These are phyloP conservation scores for Engystomops pustulosus DNA, from an alignment of 2,113 vertebrate genomes.

Conservation along the genomic window DNA sequence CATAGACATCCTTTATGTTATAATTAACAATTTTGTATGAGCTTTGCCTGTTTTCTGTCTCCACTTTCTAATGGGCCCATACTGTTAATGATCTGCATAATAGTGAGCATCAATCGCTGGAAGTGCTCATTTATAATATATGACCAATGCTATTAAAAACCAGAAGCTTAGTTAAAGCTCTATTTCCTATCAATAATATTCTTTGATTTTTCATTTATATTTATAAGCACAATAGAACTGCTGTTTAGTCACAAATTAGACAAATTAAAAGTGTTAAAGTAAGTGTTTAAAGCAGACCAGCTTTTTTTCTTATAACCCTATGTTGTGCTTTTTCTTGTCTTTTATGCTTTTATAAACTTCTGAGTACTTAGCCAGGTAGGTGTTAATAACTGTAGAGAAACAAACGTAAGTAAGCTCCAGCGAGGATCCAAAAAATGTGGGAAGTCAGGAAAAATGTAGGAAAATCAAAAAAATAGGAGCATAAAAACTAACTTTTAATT, in stretches of 20 bases:
- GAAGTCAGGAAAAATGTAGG: no score
- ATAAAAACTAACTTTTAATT: no score
- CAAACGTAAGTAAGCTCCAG: no score
- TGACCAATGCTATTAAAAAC: not conserved
- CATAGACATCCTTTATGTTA: not conserved
- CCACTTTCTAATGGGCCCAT: not conserved
- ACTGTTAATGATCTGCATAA: not conserved
- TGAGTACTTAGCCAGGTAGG: no score
- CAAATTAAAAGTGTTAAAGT: not conserved
- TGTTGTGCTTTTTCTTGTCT: no score
- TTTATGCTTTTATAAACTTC: no score
- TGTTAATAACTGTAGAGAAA: no score
- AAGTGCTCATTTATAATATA: constrained; percentile 21
- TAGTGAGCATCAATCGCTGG: not conserved
- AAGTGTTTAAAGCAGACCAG: constrained; percentile 63
- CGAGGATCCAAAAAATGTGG: no score
- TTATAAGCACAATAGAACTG: not conserved
- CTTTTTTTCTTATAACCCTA: no score
- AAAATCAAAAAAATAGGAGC: no score
- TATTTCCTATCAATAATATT: constrained; percentile 17
- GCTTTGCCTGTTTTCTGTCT: not conserved
- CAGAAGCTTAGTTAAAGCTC: not conserved
- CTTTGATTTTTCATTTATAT: constrained; percentile 7
- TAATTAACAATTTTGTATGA: not conserved
- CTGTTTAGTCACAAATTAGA: not conserved